Percentiles rank a stretch among this genome's conserved stretches.
These are phyloP conservation scores for Laticauda colubrina DNA, from an alignment of 2,113 vertebrate species.

Conservation along the genomic window DNA sequence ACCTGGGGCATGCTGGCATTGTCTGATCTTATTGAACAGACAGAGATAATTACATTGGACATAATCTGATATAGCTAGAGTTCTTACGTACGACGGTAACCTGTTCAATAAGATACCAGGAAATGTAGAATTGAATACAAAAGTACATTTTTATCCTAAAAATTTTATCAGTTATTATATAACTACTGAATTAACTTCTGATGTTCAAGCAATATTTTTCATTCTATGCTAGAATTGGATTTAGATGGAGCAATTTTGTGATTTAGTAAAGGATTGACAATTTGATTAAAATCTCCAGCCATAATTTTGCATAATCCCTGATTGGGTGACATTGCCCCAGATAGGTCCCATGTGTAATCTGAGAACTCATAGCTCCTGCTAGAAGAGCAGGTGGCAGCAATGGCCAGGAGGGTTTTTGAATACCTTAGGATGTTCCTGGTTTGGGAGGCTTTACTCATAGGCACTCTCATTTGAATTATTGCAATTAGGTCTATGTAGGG, in stretches of 20 bases:
- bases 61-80: not conserved
- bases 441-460: not conserved
- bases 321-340: not conserved
- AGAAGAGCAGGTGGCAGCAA: not conserved
- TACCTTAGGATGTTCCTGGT: not conserved
- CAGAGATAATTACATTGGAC: not conserved
- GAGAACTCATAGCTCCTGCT: not conserved
- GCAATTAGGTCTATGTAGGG: not conserved
- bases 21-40: not conserved
- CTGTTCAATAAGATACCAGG: not conserved
- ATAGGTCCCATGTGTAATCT: not conserved
- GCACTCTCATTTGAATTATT: not conserved
- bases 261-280: not conserved
- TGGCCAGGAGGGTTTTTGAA: not conserved
- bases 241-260: not conserved
- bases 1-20: not conserved
- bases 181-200: not conserved
- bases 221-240: not conserved
- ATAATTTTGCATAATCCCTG: not conserved
- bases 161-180: not conserved
- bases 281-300: not conserved
- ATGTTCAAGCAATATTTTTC: not conserved
- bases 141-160: not conserved
- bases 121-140: not conserved
- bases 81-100: not conserved